phyloP scores from a whole-genome alignment of 2,888 invertebrate species.

The Lissonota sp. region DNA sequence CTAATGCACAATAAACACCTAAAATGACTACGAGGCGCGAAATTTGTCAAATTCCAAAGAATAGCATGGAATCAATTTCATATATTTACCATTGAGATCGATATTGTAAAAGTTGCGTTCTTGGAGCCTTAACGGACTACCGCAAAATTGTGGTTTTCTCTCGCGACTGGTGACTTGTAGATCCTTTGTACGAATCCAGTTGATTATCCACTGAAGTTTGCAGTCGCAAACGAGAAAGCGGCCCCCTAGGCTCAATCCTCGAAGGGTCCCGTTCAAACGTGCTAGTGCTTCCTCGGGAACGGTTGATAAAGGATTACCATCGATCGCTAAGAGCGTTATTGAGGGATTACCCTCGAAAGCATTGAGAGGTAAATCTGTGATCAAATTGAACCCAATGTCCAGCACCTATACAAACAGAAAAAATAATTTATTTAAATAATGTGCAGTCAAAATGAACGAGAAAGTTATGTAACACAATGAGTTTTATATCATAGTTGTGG shows the following conservation, averaged over 20 bases:
- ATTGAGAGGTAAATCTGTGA: conserved; percentile 91
- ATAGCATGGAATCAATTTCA: no score
- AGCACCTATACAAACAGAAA: conserved; percentile 87
- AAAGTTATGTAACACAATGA: not conserved
- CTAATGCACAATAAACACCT: no score
- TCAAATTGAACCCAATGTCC: conserved; percentile 96
- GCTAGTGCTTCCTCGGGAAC: conserved; percentile 92
- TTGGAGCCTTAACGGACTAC: conserved; percentile 91
- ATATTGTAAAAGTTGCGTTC: conserved; percentile 95
- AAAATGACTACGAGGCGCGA: no score
- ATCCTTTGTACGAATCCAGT: conserved; percentile 95
- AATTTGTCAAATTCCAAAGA: no score
- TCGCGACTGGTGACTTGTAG: conserved; percentile 96
- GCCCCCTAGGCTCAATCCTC: conserved; percentile 95
- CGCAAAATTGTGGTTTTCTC: conserved; percentile 96
- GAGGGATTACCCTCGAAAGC: conserved; percentile 93
- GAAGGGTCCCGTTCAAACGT: conserved; percentile 92
- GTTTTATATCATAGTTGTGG: no score
- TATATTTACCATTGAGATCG: conserved; percentile 88
- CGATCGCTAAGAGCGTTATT: conserved; percentile 94
- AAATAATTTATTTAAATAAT: not conserved
- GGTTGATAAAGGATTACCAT: conserved; percentile 95
- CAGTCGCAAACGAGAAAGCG: conserved; percentile 95
- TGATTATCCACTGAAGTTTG: conserved; percentile 93
- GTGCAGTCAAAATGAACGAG: not conserved